phyloP scores from a whole-genome alignment of 1,140 invertebrate genomes.

The Aphidius ervi region DNA sequence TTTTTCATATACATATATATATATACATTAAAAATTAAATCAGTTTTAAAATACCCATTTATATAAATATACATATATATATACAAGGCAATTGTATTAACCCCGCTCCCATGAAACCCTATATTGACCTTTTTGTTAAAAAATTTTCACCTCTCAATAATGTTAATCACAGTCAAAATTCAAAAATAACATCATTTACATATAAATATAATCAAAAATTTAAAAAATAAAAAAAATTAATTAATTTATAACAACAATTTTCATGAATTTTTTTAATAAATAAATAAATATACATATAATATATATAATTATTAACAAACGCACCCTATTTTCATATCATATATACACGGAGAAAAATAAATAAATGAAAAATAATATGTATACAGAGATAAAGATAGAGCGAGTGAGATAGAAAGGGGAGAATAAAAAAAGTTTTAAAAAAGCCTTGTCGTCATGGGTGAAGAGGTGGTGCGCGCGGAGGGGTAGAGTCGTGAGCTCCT shows the following conservation, averaged over 20 bases:
- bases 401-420: constrained; percentile 13
- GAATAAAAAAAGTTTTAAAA: constrained; percentile 12
- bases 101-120: no score
- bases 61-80: no score
- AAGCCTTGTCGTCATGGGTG: constrained; percentile 11
- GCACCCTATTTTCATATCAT: constrained; percentile 17
- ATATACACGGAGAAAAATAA: not conserved
- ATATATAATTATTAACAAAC: constrained; percentile 9
- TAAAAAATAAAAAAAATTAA: not conserved
- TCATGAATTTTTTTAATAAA: not conserved
- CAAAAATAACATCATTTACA: not conserved
- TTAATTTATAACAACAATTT: no score
- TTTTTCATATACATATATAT: no score
- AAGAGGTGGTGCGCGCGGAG: constrained; percentile 20
- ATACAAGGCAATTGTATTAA: not conserved
- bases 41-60: no score
- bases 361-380: constrained; percentile 11
- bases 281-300: constrained; percentile 6
- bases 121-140: no score
- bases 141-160: no score
- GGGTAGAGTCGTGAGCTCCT: constrained; percentile 43
- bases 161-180: not conserved
- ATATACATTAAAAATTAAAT: no score
- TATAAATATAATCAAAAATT: no score
- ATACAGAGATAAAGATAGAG: constrained; percentile 14